These are phyloP conservation scores for Drosophila melanogaster DNA, from an alignment of 1,140 invertebrate species.

Conservation along the genomic window Release_6_plus_ISO1_MT NT_037436.4:21259501-21260000, in stretches of 20 bases:
- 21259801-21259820: conserved; percentile 29
- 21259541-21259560: conserved; percentile 31
- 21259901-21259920: conserved; percentile 6
- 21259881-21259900: conserved; percentile 6
- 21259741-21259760: conserved; percentile 25
- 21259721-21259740: conserved; percentile 31
- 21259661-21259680: conserved; percentile 1
- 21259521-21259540: conserved; percentile 33
- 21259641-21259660: conserved; percentile 62
- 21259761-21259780: conserved; percentile 5
- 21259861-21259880: conserved; percentile 14
- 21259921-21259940: conserved; percentile 75
- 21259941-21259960: conserved; percentile 57
- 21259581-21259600: conserved; percentile 78
- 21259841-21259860: conserved; percentile 34
- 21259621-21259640: conserved; percentile 84
- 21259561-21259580: conserved; percentile 64
- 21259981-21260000: conserved; percentile 57
- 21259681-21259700: conserved; percentile 71
- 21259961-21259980: conserved; percentile 1
- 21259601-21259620: conserved; percentile 75
- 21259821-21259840: conserved; percentile 50
- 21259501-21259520: conserved; percentile 81
- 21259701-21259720: conserved; percentile 75
- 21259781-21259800: conserved; percentile 9